These are phyloP conservation scores for Paragorgia papillata DNA, from an alignment of 92 coral and sea anemone genomes.

Conservation along the genomic window DNA sequence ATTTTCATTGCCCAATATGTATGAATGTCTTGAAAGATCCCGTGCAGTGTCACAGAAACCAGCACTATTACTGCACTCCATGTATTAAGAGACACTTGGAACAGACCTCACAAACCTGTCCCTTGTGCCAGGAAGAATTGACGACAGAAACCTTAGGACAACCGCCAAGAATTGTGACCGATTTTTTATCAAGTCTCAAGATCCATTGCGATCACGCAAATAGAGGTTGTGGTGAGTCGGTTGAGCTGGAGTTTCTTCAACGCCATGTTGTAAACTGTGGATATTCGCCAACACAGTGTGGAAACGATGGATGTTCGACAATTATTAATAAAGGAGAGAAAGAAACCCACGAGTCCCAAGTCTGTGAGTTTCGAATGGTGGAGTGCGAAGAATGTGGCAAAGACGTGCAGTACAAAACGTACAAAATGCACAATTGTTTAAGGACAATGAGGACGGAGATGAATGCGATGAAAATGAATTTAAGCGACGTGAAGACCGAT, in stretches of 20 bases:
- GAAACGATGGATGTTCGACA: constrained; percentile 43
- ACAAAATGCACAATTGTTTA: not conserved
- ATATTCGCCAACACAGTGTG: constrained; percentile 48
- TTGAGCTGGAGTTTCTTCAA: constrained; percentile 43
- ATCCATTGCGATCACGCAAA: constrained; percentile 50
- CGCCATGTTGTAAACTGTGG: constrained; percentile 47
- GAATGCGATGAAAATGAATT: not conserved
- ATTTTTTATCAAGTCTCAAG: constrained; percentile 49
- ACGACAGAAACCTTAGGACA: constrained; percentile 33
- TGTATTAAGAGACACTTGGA: constrained; percentile 49
- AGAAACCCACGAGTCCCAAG: not conserved
- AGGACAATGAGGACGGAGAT: not conserved
- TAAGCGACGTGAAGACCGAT: not conserved
- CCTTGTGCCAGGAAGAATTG: constrained; percentile 57
- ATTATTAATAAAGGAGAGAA: constrained; percentile 1
- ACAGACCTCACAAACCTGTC: constrained; percentile 43
- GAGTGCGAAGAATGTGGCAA: not conserved
- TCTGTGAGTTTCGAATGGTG: constrained; percentile 15
- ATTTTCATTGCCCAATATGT: constrained; percentile 65
- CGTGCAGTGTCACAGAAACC: constrained; percentile 51
- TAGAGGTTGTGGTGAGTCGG: constrained; percentile 51
- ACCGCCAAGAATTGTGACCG: constrained; percentile 53
- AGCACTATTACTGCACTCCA: constrained; percentile 61
- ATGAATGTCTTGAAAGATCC: constrained; percentile 69
- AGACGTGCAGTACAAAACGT: not conserved